Evolutionary conservation across 2,113 vertebrate genomes (phyloP), one percentile per base, ranked within the genome.

Genomic region (Amazona vittata): DNA sequence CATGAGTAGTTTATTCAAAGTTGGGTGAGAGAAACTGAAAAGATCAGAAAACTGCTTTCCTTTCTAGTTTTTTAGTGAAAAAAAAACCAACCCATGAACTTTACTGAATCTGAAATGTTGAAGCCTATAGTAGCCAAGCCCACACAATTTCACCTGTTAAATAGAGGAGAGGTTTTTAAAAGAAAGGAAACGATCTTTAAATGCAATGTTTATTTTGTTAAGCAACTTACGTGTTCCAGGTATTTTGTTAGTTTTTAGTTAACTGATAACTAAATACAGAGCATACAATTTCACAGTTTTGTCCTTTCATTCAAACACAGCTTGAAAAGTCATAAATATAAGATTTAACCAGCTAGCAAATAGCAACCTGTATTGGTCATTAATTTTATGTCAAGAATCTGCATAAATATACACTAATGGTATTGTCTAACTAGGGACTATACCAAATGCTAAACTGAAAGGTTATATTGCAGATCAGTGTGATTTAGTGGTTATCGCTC

Each of bases 61-160:
- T 76, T 62, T 82, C 41, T 59, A 21, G 12, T 26, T n/a, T 70
- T 65, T 39, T 57, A 60, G 24, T 60, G 29, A 20, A 49, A 14
- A 46, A 86, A 67, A 63, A 8, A 4, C 0, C 22, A 7, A 0
- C 2, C 0, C 0, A 17, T 55, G 43, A 76, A 29, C 31, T 77
- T 13, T 47, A 62, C 13, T 75, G 59, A 71, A 28, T 69, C 20
- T 62, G 53, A 52, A 85, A 25, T 39, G 31, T 28, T 65, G 16
- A 86, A 78, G 39, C 37, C 10, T 0, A 2, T 7, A n/a, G 33
- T 67, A 71, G 74, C 37, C 26, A 63, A 53, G 15, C 21, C 53
- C 11, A 21, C 14, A 43, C 28, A 39, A 0, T 63, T 92, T 81
- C 17, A 50, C 29, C 15, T 86, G 4, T 33, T 49, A 43, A 86